phyloP scores from a whole-genome alignment of 2,113 vertebrate genomes.

The Cryptotis parvus region DNA sequence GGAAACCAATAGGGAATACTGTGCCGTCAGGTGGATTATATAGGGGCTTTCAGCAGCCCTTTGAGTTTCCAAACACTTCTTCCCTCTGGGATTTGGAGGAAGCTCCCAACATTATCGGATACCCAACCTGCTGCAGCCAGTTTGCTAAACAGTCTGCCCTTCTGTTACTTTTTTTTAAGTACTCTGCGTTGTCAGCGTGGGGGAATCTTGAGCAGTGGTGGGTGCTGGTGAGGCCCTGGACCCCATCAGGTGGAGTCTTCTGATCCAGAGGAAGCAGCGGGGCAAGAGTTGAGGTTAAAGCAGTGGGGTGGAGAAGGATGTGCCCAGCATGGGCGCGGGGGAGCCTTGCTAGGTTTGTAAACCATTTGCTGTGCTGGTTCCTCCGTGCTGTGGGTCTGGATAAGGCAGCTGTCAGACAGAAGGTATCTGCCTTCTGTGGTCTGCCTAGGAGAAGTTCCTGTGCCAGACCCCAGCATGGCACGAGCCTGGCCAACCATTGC shows the following conservation, averaged over 20 bases:
- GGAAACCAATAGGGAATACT: neutral
- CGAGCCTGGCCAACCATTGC: slow-evolving; percentile 4
- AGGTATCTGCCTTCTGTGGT: slow-evolving; percentile 63
- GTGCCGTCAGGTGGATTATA: neutral
- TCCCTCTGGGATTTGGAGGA: neutral
- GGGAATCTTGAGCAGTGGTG: neutral
- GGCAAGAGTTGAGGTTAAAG: neutral
- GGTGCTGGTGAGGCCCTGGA: neutral
- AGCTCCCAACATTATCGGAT: neutral
- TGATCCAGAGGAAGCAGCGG: neutral
- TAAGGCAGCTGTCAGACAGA: slow-evolving; percentile 72
- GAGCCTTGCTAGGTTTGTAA: slow-evolving; percentile 64
- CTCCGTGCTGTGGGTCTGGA: slow-evolving; percentile 69
- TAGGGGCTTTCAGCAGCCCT: neutral
- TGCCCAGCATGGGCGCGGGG: neutral
- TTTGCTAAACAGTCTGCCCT: neutral
- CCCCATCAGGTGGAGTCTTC: neutral
- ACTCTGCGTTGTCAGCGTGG: neutral
- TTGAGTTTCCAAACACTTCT: slow-evolving; percentile 1
- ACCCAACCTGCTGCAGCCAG: neutral
- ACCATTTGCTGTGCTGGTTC: slow-evolving; percentile 56
- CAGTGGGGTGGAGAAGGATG: neutral
- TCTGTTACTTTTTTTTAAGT: neutral
- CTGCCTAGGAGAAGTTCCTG: slow-evolving; percentile 61
- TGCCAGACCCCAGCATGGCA: slow-evolving; percentile 25